Evolutionary conservation across 92 coral and sea anemone genomes (phyloP), one percentile per base, ranked within the genome.

Genomic region (Desmophyllum pertusum): DNA sequence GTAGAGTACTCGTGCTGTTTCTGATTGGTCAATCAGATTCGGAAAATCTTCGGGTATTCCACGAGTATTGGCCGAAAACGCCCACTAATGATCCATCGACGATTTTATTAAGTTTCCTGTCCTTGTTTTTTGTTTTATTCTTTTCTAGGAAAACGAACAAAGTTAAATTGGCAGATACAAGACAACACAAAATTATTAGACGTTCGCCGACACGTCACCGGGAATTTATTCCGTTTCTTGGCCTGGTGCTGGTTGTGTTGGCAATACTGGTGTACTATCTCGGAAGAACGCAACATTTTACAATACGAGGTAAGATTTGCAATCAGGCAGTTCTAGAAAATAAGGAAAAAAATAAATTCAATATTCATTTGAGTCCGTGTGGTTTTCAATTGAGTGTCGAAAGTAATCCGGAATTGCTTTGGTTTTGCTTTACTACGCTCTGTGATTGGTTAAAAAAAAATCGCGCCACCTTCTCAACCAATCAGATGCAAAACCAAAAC

Each of bases 181-280:
- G 46, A 15, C 61, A 70, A 50, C 50, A 33, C 10, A 51, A 15
- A 25, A 50, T 67, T 36, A 19, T 23, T 9, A 35, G 76, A 68
- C 50, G 37, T 70, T 40, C 76, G 42, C 42, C 42, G 29, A 36
- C 76, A 21, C 45, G 63, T 69, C 86, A 63, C 46, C 70, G 79
- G 3, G 78, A 82, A n/a, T 70, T 82, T 43, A 4, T 82, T 31
- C 79, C 78, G 19, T 84, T 84, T 65, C 10, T 84, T 6, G 81
- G 52, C 46, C 73, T 84, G 75, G 13, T 75, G 35, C 59, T 84
- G 5, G 23, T 63, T 25, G 87, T 65, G 33, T 43, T 84, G 75
- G 67, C 39, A 14, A 65, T 84, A 48, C 31, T 84, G 4, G 66
- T 46, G 5, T 84, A 84, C 52, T 84, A 84, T 10, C 45, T 84